Percentiles rank a stretch among this genome's conserved stretches.
phyloP scores from a whole-genome alignment of 2,113 vertebrate species.

The Parus major region DNA sequence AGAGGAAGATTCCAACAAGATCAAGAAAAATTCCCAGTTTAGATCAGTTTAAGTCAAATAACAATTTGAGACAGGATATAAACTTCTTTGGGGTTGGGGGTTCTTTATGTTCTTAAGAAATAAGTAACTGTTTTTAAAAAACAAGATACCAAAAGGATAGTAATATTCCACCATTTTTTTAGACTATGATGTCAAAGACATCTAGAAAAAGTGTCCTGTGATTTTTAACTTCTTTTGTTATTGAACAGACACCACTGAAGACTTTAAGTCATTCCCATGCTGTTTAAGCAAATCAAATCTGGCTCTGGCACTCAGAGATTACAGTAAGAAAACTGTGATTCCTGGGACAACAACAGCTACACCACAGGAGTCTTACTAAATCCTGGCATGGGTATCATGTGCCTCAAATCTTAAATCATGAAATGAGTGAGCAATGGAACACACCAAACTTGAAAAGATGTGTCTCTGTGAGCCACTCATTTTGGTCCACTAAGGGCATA shows the following conservation, averaged over 20 bases:
- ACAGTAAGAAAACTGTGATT: background rate
- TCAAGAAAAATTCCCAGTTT: background rate
- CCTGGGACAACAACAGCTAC: background rate
- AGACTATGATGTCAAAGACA: background rate
- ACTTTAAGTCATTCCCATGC: background rate
- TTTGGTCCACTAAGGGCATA: background rate
- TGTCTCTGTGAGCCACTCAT: background rate
- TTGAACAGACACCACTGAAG: background rate
- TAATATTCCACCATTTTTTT: background rate
- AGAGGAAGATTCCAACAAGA: background rate
- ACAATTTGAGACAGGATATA: background rate
- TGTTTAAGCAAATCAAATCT: background rate
- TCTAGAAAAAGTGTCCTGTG: background rate
- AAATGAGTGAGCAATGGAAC: background rate
- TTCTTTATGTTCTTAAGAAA: background rate
- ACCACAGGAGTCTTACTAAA: background rate
- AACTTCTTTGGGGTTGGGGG: background rate
- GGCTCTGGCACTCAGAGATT: background rate
- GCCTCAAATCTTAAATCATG: background rate
- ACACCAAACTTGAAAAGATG: background rate
- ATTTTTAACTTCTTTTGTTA: background rate
- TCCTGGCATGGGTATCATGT: background rate
- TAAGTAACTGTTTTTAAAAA: background rate
- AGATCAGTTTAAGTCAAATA: background rate
- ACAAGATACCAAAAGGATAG: background rate